Evolutionary conservation across 2,888 invertebrate genomes (phyloP).

Genomic region (Adela reaumurella): DNA sequence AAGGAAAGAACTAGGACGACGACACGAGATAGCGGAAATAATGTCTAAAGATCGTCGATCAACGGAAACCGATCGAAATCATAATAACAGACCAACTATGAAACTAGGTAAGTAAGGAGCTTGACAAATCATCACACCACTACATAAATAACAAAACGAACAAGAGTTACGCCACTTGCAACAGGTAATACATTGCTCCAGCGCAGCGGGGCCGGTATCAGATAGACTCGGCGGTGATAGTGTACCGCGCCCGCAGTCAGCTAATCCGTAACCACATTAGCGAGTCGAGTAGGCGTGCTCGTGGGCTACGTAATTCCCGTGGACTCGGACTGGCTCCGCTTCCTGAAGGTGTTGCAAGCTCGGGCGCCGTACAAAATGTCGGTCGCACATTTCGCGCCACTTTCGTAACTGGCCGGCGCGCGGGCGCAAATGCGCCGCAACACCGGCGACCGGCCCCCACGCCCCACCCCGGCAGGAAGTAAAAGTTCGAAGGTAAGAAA

Average conservation of each 20-base stretch:
- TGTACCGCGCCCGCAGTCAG: neutral
- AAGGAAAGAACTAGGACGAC: no score
- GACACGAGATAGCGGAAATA: no score
- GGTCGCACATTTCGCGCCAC: constrained; percentile 56
- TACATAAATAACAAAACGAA: no score
- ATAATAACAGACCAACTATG: no score
- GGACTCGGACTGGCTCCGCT: constrained; percentile 27
- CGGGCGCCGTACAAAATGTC: constrained; percentile 39
- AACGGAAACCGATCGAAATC: no score
- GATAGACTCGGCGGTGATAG: no score
- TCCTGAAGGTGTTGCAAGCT: constrained; percentile 54
- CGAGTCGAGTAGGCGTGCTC: constrained; percentile 17
- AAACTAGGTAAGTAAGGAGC: no score
- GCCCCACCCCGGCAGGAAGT: constrained; percentile 54
- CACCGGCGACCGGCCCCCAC: constrained; percentile 35
- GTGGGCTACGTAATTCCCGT: constrained; percentile 43
- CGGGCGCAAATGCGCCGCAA: neutral
- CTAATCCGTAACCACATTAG: constrained; percentile 5
- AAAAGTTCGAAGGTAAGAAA: constrained; percentile 58
- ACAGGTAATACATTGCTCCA: no score
- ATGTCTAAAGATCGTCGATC: no score
- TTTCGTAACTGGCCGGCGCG: constrained; percentile 42
- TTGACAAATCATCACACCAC: no score
- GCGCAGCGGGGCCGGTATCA: no score
- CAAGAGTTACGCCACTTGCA: no score